Base-by-base conservation (phyloP, 2,888 invertebrate species). In the Teinopalpus imperialis region DNA sequence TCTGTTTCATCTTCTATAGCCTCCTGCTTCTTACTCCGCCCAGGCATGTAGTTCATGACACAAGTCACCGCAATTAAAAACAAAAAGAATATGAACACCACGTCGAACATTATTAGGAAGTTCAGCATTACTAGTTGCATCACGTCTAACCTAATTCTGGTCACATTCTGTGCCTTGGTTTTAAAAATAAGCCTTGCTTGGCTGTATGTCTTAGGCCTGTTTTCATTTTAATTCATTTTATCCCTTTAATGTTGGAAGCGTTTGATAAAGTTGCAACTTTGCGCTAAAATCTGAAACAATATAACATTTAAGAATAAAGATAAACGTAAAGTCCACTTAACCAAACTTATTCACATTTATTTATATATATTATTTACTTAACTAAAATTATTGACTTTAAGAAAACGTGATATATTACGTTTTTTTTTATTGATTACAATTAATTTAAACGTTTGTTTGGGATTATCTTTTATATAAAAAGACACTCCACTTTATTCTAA, bases 121-220 rank as follows among this genome's bases (percentile, higher is more conserved):
- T 95, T 95, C 89, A 94, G 91, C 91, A 94, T 94, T 92, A 94
- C 92, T 77, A 95, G 91, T 92, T 94, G 94, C 95, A 95, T 95
- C 90, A 90, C 91, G 90, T 65, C 66, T 59, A 40, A 49, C 56
- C 54, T 61, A 56, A 64, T 43, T 56, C 61, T 55, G 67, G 69
- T 85, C 77, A 76, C 83, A 87, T 86, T 74, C 74, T 83, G 80
- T 63, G 71, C 59, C 57, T 54, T 55, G 58, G n/a, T 54, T 57
- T 24, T 26, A 24, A 1, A 14, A 29, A 21, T 24, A 21, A 16
- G 34, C 18, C 16, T 21, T 46, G 24, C 20, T 39, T 12, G 47
- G 21, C 8, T 29, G 9, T 14, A 10, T 43, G 14, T 18, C 29
- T 41, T 26, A 27, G 20, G 30, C 27, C 30, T 14, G n/a, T 10